phyloP scores from a whole-genome alignment of 1,140 invertebrate species.

The Zaprionus ghesquierei region DNA sequence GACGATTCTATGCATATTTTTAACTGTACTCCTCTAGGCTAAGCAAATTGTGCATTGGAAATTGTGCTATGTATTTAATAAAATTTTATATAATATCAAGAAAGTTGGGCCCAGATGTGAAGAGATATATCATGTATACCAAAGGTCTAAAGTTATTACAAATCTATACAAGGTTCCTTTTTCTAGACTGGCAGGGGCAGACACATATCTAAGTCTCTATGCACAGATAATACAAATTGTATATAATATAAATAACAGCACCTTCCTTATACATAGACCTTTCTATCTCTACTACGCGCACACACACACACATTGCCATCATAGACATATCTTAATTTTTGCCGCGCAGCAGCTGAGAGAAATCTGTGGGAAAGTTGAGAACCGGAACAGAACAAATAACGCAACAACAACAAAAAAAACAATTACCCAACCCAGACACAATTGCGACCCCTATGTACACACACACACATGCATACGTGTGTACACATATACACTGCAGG shows the following conservation, averaged over 20 bases:
- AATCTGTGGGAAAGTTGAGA: slow-evolving; percentile 31
- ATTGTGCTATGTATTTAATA: slow-evolving; percentile 41
- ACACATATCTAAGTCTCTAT: too few relatives aligned
- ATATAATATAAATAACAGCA: neutral
- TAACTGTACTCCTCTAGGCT: slow-evolving; percentile 18
- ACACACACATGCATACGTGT: neutral
- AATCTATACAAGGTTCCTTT: too few relatives aligned
- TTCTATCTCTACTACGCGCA: neutral
- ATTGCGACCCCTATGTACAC: slow-evolving; percentile 21
- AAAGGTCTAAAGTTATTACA: too few relatives aligned
- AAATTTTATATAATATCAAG: slow-evolving; percentile 1
- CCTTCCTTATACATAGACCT: neutral
- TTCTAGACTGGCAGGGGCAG: too few relatives aligned
- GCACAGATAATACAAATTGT: neutral
- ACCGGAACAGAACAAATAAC: slow-evolving; percentile 8
- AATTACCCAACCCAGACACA: slow-evolving; percentile 4
- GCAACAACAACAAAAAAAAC: neutral
- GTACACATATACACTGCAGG: neutral
- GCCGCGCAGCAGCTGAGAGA: neutral
- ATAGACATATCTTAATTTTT: slow-evolving; percentile 6
- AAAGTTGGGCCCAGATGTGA: neutral
- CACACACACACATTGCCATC: neutral
- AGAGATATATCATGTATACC: too few relatives aligned
- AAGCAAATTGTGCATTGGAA: slow-evolving; percentile 28
- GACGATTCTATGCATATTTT: slow-evolving; percentile 18